Percentiles rank a stretch among this genome's conserved stretches.
phyloP scores from a whole-genome alignment of 1,140 invertebrate genomes.

The Sarcophaga bullata region DNA sequence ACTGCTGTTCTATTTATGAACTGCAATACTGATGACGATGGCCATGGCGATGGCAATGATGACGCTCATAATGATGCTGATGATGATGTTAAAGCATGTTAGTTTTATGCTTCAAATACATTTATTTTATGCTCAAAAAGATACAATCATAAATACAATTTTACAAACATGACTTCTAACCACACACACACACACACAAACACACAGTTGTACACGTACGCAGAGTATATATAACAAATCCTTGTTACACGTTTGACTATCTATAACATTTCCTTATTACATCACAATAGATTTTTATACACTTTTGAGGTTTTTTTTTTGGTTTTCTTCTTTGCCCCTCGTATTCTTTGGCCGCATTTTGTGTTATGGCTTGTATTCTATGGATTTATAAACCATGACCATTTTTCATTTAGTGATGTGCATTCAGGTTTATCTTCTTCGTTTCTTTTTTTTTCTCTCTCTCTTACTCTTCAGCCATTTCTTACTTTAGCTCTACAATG shows the following conservation, averaged over 20 bases:
- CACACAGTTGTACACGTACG: too few relatives aligned
- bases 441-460: too few relatives aligned
- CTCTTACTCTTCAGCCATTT: too few relatives aligned
- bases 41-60: not conserved
- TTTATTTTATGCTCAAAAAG: conserved; percentile 31
- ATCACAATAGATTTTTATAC: conserved; percentile 7
- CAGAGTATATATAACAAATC: not conserved
- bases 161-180: conserved; percentile 3
- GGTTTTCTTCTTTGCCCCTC: not conserved
- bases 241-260: not conserved
- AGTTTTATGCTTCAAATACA: conserved; percentile 33
- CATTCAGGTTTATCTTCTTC: too few relatives aligned
- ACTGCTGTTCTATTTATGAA: not conserved
- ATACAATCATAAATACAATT: not conserved
- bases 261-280: conserved; percentile 17
- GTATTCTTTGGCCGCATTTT: too few relatives aligned
- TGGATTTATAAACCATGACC: conserved; percentile 24
- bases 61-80: not conserved
- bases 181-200: not conserved
- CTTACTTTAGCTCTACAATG: not conserved
- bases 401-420: conserved; percentile 23
- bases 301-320: not conserved
- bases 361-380: not conserved
- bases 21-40: not conserved
- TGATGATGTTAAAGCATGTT: conserved; percentile 2